Evolutionary conservation across 2,888 invertebrate genomes (phyloP).

Genomic region (Leptinotarsa juncta): DNA sequence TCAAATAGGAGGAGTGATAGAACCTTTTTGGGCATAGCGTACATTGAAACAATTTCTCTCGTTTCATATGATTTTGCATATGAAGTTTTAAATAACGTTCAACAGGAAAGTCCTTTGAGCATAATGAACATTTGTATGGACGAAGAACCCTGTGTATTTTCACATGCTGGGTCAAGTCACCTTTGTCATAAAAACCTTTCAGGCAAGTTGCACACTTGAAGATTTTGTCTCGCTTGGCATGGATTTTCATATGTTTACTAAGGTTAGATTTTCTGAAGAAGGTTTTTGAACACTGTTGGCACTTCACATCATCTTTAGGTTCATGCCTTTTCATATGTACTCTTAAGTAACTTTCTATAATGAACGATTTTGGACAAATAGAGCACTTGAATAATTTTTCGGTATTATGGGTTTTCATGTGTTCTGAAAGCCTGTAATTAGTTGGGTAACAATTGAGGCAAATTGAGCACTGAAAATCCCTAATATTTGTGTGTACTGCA

Average conservation of each 20-base stretch:
- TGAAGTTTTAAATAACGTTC: not conserved
- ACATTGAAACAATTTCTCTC: slow-evolving; percentile 2
- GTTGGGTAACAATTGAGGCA: not conserved
- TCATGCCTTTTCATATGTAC: not conserved
- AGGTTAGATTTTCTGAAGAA: not conserved
- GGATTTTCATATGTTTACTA: not conserved
- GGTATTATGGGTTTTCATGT: slow-evolving; percentile 71
- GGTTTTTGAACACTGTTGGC: not conserved
- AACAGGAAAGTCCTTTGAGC: not conserved
- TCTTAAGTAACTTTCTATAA: not conserved
- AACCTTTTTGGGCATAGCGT: not conserved
- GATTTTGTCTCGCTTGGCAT: not conserved
- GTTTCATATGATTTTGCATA: not conserved
- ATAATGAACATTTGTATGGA: not conserved
- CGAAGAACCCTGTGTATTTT: not conserved
- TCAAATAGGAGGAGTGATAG: not conserved
- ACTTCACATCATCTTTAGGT: not conserved
- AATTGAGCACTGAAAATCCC: slow-evolving; percentile 4
- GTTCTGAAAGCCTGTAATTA: slow-evolving; percentile 48
- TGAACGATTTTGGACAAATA: slow-evolving; percentile 67
- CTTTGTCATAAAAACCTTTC: slow-evolving; percentile 7
- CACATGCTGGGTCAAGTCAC: slow-evolving; percentile 1
- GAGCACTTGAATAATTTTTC: slow-evolving; percentile 72
- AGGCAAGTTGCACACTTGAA: slow-evolving; percentile 14
- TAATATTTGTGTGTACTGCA: not conserved